Conservation (phyloP, 2,113 vertebrate genomes). For the Rhinoderma darwinii region DNA sequence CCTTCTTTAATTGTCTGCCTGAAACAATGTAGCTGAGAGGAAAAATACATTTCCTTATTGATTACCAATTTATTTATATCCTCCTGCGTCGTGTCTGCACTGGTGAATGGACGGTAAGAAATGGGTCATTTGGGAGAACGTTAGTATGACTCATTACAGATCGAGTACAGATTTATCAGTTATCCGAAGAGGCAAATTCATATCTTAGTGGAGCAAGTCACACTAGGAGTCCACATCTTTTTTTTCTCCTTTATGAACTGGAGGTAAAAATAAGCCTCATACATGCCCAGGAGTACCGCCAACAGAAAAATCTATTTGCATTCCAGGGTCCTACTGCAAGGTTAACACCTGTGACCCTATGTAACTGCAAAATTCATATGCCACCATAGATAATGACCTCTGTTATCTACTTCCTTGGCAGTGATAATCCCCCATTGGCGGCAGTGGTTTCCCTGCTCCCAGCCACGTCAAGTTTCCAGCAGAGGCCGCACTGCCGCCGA, state of each 20-base stretch:
- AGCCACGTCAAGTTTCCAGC: too few species aligned
- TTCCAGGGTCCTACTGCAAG: too few species aligned
- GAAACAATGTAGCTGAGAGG: conserved; percentile 20
- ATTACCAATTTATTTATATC: conserved; percentile 40
- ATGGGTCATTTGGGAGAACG: conserved; percentile 23
- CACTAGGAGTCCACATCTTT: not conserved
- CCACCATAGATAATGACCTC: too few species aligned
- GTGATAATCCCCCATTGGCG: too few species aligned
- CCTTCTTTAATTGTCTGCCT: conserved; percentile 40
- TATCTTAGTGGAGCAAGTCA: not conserved
- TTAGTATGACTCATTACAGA: conserved; percentile 21
- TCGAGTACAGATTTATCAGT: not conserved
- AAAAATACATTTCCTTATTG: conserved; percentile 32
- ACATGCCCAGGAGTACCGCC: too few species aligned
- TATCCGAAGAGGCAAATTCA: not conserved
- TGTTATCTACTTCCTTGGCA: too few species aligned
- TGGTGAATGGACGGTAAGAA: conserved; percentile 13
- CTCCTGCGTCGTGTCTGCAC: not conserved
- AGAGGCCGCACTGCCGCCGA: too few species aligned
- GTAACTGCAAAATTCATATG: too few species aligned
- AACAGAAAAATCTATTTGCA: too few species aligned
- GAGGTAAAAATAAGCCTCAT: not conserved
- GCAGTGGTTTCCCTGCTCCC: too few species aligned
- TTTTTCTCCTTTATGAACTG: not conserved
- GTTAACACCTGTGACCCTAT: too few species aligned